Conservation (phyloP, 2,797 vertebrate genomes). For the Sebastes vulpes region DNA sequence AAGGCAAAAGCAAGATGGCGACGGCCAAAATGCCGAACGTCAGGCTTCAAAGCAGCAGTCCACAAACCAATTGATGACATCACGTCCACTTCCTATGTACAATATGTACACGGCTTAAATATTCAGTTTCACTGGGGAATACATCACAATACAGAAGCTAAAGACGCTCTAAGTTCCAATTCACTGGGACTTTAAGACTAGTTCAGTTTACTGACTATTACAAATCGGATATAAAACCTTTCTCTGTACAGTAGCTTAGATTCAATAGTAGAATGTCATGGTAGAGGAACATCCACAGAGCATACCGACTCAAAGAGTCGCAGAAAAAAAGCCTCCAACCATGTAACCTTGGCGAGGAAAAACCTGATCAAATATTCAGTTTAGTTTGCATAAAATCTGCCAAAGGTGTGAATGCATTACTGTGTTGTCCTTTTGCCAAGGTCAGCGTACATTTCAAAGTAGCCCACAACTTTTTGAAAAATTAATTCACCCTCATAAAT, state of each 20-base stretch:
- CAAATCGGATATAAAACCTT: not conserved
- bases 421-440: constrained; percentile 65
- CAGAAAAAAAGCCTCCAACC: constrained; percentile 27
- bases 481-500: constrained; percentile 77
- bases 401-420: constrained; percentile 80
- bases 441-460: constrained; percentile 70
- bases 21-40: too few relatives aligned
- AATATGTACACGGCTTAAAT: too few relatives aligned
- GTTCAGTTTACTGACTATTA: not conserved
- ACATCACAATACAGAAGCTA: too few relatives aligned
- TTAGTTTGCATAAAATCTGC: constrained; percentile 82
- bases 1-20: too few relatives aligned
- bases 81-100: too few relatives aligned
- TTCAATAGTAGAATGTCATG: not conserved
- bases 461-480: constrained; percentile 56
- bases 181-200: not conserved
- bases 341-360: constrained; percentile 69
- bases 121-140: too few relatives aligned
- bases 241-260: not conserved
- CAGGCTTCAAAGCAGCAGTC: too few relatives aligned
- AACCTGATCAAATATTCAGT: constrained; percentile 73
- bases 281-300: constrained; percentile 13
- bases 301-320: constrained; percentile 7
- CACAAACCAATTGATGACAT: too few relatives aligned
- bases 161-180: not conserved